Base-by-base conservation (phyloP, 2,888 invertebrate species). In the Xylocampa areola region DNA sequence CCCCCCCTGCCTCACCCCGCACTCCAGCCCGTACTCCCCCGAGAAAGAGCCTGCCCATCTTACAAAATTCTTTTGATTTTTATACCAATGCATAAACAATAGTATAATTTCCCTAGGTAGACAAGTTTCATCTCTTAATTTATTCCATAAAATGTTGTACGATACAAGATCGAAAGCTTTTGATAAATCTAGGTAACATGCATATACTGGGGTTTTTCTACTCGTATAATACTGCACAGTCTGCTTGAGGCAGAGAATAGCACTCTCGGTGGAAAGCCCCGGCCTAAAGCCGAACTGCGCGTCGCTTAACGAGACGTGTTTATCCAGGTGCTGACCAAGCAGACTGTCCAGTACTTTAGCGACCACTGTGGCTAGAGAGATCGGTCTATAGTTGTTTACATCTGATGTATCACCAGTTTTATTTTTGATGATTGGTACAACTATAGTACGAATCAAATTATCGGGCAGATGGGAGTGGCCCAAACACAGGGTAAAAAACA, bases 51-150 rank as follows among this genome's bases (percentile, higher is more conserved):
- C 33, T 6, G 10, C 14, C 33, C 33, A 33, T 14, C 33, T 13
- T 16, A 33, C 33, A 14, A n/a, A n/a, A n/a, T 35, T 35, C 10
- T 10, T 8, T 19, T 35, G 35, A 19, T 35, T 10, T 5, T 19
- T 10, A n/a, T 35, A 35, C 35, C 35, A 35, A 10, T 35, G 19
- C n/a, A n/a, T 19, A 19, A 35, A 17, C 10, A 35, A n/a, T n/a
- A 10, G 5, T 19, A 35, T 19, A 6, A 19, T 19, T n/a, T 35
- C 35, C 17, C 10, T 8, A 8, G 35, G 19, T 5, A 35, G 4
- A 3, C 19, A 5, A 8, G 35, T 35, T 4, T 35, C 35, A 19
- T 5, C 10, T n/a, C 10, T 4, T 19, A 35, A 10, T 19, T 35
- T 35, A 11, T 11, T n/a, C 29, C 29, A 29, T n/a, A 29, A 29